These are phyloP conservation scores for Sinosuthora webbiana DNA, from an alignment of 2,113 vertebrate species.

Conservation along the genomic window DNA sequence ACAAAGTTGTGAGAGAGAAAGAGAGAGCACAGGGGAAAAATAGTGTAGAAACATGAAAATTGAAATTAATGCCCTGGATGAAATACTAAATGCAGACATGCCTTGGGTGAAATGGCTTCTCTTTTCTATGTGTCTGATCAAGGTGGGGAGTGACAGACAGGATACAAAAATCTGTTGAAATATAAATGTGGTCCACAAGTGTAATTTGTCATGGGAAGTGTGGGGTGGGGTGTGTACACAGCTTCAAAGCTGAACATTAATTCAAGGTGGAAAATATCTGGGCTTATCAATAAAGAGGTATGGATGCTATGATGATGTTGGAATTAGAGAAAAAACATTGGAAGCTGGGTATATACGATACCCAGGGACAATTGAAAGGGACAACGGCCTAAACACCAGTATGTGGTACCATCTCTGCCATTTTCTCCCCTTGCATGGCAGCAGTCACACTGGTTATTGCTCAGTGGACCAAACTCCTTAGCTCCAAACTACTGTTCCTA, in stretches of 20 bases:
- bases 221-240: accelerated
- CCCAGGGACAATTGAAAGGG: neutral
- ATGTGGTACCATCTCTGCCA: neutral
- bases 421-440: neutral
- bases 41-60: constrained; percentile 65
- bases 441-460: neutral
- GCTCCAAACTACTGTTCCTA: neutral
- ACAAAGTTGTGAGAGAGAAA: constrained; percentile 9
- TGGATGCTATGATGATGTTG: accelerated
- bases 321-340: neutral
- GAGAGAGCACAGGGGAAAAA: neutral
- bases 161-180: neutral
- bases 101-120: constrained; percentile 40
- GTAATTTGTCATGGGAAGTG: neutral
- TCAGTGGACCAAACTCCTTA: neutral
- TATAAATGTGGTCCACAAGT: neutral
- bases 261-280: neutral
- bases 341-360: neutral
- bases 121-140: neutral
- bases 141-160: neutral
- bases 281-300: neutral
- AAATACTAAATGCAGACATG: constrained; percentile 55
- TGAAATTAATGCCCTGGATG: constrained; percentile 69
- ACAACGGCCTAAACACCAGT: accelerated
- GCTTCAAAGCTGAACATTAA: neutral